These are phyloP conservation scores for Kryptopterus vitreolus DNA, from an alignment of 2,797 vertebrate genomes.

Conservation along the genomic window DNA sequence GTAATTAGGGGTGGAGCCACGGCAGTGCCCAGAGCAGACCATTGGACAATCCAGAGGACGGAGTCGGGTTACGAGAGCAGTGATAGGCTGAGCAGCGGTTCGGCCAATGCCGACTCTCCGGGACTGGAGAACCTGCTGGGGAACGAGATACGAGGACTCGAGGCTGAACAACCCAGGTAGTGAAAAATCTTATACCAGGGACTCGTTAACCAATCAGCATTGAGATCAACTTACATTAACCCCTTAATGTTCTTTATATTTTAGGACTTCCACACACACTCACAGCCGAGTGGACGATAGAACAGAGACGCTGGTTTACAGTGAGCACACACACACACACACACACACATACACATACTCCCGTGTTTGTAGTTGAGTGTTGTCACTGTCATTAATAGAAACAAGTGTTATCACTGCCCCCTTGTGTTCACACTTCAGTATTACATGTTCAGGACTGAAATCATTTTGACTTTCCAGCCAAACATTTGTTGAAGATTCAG, in stretches of 20 bases:
- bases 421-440: constrained; percentile 63
- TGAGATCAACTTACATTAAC: background rate
- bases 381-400: no score
- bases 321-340: constrained; percentile 61
- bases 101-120: constrained; percentile 87
- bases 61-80: constrained; percentile 97
- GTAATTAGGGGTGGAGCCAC: constrained; percentile 66
- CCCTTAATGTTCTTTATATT: background rate
- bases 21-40: constrained; percentile 76
- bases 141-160: constrained; percentile 68
- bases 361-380: no score
- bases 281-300: constrained; percentile 67
- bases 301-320: constrained; percentile 64
- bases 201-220: background rate
- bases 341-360: background rate
- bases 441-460: background rate
- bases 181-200: background rate
- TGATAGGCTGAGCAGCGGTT: constrained; percentile 88
- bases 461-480: constrained; percentile 62
- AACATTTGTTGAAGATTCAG: constrained; percentile 72
- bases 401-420: constrained; percentile 70
- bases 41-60: constrained; percentile 90
- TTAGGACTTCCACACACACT: background rate
- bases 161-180: constrained; percentile 78
- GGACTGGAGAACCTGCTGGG: constrained; percentile 74